Conservation (phyloP, 2,113 vertebrate species). For the Solea senegalensis region DNA sequence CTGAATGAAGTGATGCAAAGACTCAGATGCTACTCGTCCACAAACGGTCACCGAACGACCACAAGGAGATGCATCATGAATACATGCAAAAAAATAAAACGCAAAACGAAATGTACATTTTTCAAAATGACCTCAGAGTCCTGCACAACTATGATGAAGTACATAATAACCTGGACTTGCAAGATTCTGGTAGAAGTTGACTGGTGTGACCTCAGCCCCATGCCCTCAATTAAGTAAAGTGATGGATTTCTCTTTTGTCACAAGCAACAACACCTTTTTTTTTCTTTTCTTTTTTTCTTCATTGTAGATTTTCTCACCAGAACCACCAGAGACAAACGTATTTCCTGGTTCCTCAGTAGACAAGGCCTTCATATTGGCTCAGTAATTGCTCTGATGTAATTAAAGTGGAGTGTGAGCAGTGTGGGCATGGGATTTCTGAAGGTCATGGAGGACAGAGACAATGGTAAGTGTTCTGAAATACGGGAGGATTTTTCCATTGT, state of each 20-base stretch:
- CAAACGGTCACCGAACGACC: not conserved
- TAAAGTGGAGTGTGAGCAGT: conserved; percentile 36
- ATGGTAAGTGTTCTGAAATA: conserved; percentile 16
- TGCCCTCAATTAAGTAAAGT: not conserved
- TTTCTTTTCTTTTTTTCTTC: not conserved
- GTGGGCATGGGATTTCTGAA: conserved; percentile 54
- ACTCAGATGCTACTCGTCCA: not conserved
- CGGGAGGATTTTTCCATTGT: not conserved
- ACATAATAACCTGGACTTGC: no score
- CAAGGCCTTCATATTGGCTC: conserved; percentile 25
- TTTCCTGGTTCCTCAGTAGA: conserved; percentile 36
- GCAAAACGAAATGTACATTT: not conserved
- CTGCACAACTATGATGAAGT: not conserved
- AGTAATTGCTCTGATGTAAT: conserved; percentile 64
- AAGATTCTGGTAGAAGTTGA: no score
- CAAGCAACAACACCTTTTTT: not conserved
- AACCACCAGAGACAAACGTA: conserved; percentile 9
- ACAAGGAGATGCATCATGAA: not conserved
- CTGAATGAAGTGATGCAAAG: no score
- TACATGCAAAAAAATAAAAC: not conserved
- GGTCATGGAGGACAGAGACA: conserved; percentile 32
- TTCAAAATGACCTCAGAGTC: not conserved
- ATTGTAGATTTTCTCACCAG: not conserved
- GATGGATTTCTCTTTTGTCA: not conserved
- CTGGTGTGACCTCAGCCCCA: not conserved